phyloP scores from a whole-genome alignment of 2,113 vertebrate species.

The Irena cyanogastra region DNA sequence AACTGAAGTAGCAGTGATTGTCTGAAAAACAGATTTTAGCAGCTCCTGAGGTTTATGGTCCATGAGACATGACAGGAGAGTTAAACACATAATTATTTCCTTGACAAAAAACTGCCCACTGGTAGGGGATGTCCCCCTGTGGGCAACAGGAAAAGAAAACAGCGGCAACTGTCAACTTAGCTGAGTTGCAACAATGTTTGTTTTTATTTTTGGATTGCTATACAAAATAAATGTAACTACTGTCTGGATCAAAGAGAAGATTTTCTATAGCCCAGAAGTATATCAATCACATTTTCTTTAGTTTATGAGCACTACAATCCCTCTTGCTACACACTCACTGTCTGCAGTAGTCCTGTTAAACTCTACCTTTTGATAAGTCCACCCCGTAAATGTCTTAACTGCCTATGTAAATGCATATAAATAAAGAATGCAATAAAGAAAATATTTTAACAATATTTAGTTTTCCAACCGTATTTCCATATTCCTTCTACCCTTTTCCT shows the following conservation, averaged over 20 bases:
- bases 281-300: neutral
- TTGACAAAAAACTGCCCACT: neutral
- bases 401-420: neutral
- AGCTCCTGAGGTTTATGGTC: neutral
- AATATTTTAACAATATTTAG: neutral
- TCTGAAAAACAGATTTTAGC: neutral
- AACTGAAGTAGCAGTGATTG: neutral
- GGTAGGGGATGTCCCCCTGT: neutral
- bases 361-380: neutral
- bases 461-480: neutral
- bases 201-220: neutral
- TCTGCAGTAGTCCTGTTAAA: neutral
- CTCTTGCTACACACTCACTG: neutral
- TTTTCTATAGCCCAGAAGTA: neutral
- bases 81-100: neutral
- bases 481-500: neutral
- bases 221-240: neutral
- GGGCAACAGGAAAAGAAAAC: neutral
- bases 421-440: no score
- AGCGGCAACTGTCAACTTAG: neutral
- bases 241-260: neutral
- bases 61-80: neutral
- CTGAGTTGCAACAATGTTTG: neutral
- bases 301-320: neutral
- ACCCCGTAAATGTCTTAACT: neutral